These are phyloP conservation scores for Lathronympha strigana DNA, from an alignment of 2,888 invertebrate species.

Conservation along the genomic window DNA sequence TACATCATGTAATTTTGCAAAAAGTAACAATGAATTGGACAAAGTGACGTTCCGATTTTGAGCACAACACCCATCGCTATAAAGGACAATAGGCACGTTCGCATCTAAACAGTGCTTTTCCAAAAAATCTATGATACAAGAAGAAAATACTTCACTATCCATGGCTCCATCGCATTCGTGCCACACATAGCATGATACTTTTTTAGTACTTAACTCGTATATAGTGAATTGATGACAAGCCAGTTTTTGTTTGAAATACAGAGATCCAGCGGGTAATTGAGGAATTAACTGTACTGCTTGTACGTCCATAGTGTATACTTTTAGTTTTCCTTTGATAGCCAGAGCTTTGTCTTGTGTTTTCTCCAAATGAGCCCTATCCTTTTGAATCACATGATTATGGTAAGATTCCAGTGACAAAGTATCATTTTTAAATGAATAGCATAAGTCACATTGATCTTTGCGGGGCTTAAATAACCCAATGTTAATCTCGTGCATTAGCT, in stretches of 20 bases:
- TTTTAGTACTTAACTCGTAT: conserved; percentile 16
- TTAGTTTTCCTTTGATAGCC: conserved; percentile 10
- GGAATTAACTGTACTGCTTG: conserved; percentile 19
- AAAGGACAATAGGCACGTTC: conserved; percentile 39
- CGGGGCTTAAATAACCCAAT: conserved; percentile 7
- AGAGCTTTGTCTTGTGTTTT: conserved; percentile 14
- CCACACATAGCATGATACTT: conserved; percentile 46
- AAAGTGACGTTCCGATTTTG: conserved; percentile 32
- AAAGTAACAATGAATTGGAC: conserved; percentile 40
- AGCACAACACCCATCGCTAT: conserved; percentile 42
- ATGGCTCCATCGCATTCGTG: conserved; percentile 44
- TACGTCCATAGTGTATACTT: conserved; percentile 13
- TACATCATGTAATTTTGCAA: conserved; percentile 24
- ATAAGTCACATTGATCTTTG: conserved; percentile 10
- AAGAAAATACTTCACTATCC: conserved; percentile 18
- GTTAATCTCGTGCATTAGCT: conserved; percentile 15
- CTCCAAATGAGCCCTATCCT: conserved; percentile 25
- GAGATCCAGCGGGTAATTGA: conserved; percentile 6
- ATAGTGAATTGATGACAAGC: conserved; percentile 26
- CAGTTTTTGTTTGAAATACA: conserved; percentile 15
- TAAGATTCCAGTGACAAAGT: conserved; percentile 17
- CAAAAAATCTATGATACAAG: conserved; percentile 16
- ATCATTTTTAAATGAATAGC: conserved; percentile 27
- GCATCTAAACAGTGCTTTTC: conserved; percentile 16
- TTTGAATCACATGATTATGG: conserved; percentile 1